A percentile compares a stretch with the other conserved stretches of the same genome.
phyloP scores from a whole-genome alignment of 2,888 invertebrate species.

The Chironomus riparius region DNA sequence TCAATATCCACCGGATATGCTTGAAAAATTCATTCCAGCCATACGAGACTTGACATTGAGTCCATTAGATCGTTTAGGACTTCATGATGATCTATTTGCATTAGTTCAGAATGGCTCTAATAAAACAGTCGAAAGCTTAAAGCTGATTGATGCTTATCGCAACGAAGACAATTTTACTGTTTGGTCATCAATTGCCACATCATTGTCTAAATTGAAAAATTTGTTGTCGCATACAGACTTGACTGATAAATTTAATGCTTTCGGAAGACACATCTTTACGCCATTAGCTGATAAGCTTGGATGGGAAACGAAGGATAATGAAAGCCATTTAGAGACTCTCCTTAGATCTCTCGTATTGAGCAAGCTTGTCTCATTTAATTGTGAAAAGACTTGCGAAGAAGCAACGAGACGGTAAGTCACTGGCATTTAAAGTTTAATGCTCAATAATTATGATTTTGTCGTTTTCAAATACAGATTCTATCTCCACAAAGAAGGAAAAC shows the following conservation, averaged over 20 bases:
- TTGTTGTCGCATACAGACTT: constrained; percentile 72
- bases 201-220: constrained; percentile 64
- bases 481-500: constrained; percentile 53
- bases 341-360: constrained; percentile 76
- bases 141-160: constrained; percentile 32
- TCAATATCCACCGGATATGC: constrained; percentile 66
- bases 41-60: constrained; percentile 70
- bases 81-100: constrained; percentile 88
- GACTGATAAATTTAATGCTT: constrained; percentile 62
- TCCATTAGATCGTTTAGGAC: constrained; percentile 78
- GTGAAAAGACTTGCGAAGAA: constrained; percentile 66
- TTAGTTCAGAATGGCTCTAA: constrained; percentile 76
- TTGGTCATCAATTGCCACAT: constrained; percentile 77
- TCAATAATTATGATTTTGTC: too few relatives aligned
- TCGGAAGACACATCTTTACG: constrained; percentile 62
- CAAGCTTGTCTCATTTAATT: constrained; percentile 71
- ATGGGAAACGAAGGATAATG: constrained; percentile 73
- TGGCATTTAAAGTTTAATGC: too few relatives aligned
- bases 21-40: constrained; percentile 68
- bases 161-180: constrained; percentile 88
- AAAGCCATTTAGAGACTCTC: constrained; percentile 79
- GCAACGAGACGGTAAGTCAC: constrained; percentile 51
- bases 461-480: constrained; percentile 42
- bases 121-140: constrained; percentile 54
- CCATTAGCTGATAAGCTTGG: constrained; percentile 67